Base-by-base conservation (phyloP, 2,888 invertebrate genomes). In the Dyspetes luteomarginatus region DNA sequence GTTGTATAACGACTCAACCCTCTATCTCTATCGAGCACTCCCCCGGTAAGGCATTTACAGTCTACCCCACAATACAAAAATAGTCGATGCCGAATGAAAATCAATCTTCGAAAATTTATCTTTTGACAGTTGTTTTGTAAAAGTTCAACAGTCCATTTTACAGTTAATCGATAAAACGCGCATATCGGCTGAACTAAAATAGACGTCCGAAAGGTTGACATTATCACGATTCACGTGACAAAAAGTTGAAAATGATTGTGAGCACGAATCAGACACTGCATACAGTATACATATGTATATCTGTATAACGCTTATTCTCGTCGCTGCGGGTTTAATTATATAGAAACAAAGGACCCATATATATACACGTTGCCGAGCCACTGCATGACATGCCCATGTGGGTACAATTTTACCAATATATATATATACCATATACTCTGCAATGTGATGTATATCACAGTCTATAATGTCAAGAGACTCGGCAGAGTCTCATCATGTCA, bases 341-440 rank as follows among this genome's bases (percentile, higher is more conserved):
- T 60, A 48, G 60, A 71, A 60, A 71, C 71, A 71, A 71, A 60
- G 58, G 64, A 28, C 0, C 7, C 17, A 36, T 36, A 12, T 2
- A 60, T 60, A 36, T 28, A 55, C 28, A 45, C 43, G 52, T 73
- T 19, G 28, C 52, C 15, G 19, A 55, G 73, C 55, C 64, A 55
- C 73, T 43, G n/a, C 52, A 64, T 73, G 62, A 73, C 62, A 26
- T 62, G 62, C 43, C n/a, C 28, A 28, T 15, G 73, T 55, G 73
- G 55, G 43, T 55, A 19, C 64, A 64, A 73, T 45, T 55, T 73
- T 45, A 64, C 55, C 19, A 19, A 26, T n/a, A n/a, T n/a, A n/a
- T n/a, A 36, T 12, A 0, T 62, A 55, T 73, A 55, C n/a, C 22
- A 17, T 73, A 12, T n/a, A n/a, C n/a, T n/a, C 28, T 45, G 45